Percentiles rank a stretch among this genome's conserved stretches.
Conservation (phyloP, 2,888 invertebrate genomes). For the Scotopteryx bipunctaria region DNA sequence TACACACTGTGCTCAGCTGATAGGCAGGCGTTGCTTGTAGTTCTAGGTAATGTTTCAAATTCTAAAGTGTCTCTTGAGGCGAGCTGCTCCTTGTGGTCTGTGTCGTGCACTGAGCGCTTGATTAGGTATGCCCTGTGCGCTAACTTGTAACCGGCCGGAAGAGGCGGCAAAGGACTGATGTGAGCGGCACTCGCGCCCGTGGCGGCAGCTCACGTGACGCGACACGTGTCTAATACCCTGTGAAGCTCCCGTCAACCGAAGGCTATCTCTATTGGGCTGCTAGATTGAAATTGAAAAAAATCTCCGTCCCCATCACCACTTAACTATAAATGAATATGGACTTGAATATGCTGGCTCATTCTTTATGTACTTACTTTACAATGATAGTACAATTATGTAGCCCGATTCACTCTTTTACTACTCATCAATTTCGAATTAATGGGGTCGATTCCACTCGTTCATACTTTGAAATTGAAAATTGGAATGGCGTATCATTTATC, state of each 20-base stretch:
- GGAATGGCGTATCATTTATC: conserved; percentile 23
- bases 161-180: conserved; percentile 5
- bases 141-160: conserved; percentile 1
- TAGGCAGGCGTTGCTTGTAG: no score
- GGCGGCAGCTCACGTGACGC: neutral
- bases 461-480: conserved; percentile 5
- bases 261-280: neutral
- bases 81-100: conserved; percentile 1
- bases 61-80: neutral
- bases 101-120: neutral
- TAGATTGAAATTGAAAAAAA: neutral
- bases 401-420: no score
- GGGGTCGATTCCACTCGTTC: conserved; percentile 4
- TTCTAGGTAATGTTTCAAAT: no score
- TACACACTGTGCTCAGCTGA: no score
- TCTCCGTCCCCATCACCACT: no score
- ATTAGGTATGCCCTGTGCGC: conserved; percentile 12
- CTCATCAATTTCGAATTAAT: conserved; percentile 6
- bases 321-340: no score
- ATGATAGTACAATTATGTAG: no score
- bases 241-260: neutral
- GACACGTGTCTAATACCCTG: neutral
- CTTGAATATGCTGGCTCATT: no score
- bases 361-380: no score
- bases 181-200: neutral